Conservation (phyloP, 2,888 invertebrate species). For the Drosophila falleni region DNA sequence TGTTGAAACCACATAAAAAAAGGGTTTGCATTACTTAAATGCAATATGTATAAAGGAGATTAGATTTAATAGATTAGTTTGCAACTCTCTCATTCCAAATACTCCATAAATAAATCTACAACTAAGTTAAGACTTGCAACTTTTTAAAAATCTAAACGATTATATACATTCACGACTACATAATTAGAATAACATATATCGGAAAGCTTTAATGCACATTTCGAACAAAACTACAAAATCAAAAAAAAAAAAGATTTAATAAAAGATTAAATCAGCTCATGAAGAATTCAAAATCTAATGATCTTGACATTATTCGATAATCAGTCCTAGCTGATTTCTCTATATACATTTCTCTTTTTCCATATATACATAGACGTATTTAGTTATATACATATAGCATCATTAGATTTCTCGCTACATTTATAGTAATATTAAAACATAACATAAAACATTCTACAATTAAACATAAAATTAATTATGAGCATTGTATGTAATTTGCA, state of each 20-base stretch:
- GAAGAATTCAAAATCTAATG: slow-evolving; percentile 3
- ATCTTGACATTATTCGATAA: slow-evolving; percentile 4
- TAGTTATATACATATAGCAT: slow-evolving; percentile 38
- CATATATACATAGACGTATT: slow-evolving; percentile 28
- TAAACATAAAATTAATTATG: slow-evolving; percentile 17
- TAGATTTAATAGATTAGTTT: slow-evolving; percentile 46
- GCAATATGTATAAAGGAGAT: slow-evolving; percentile 53
- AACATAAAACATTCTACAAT: slow-evolving; percentile 10
- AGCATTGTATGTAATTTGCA: slow-evolving; percentile 55
- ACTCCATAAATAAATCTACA: slow-evolving; percentile 1
- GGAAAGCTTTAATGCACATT: slow-evolving; percentile 65
- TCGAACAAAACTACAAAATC: slow-evolving; percentile 37
- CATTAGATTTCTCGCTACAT: slow-evolving; percentile 62
- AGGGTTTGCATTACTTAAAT: slow-evolving; percentile 41
- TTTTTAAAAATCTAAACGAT: slow-evolving; percentile 23
- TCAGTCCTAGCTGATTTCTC: slow-evolving; percentile 14
- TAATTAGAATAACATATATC: slow-evolving; percentile 6
- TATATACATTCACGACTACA: slow-evolving; percentile 13
- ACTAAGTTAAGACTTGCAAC: slow-evolving; percentile 28
- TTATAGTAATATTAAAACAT: slow-evolving; percentile 19
- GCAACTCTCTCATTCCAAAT: slow-evolving; percentile 26
- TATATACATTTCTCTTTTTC: slow-evolving; percentile 28
- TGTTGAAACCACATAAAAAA: slow-evolving; percentile 32
- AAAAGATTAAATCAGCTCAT: slow-evolving; percentile 8
- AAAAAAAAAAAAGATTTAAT: slow-evolving; percentile 13